Base-by-base conservation (phyloP, 2,888 invertebrate genomes). In the Drosophila colorata region DNA sequence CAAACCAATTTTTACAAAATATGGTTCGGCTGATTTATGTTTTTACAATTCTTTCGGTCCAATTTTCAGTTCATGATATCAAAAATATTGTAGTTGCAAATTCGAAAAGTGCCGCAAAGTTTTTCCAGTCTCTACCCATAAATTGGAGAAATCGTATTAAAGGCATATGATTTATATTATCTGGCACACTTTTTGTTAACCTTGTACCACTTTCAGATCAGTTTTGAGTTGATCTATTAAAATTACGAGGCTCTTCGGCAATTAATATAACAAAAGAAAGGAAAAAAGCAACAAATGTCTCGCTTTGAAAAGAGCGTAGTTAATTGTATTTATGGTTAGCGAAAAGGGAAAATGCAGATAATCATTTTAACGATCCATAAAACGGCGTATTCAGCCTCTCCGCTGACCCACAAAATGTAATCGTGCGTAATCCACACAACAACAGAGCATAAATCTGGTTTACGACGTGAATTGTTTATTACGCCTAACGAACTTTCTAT, bases 401-500 rank as follows among this genome's bases (percentile, higher is more conserved):
- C n/a, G 58, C 46, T 79, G 80, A 79, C 86, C 87, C 61, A 86
- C 74, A 69, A 56, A 78, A 57, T 55, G 56, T 69, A 76, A 80
- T 83, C 84, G 67, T 83, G 80, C 73, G 80, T 80, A 78, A 74
- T 70, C 56, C 80, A 66, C 33, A 68, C 61, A 72, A 47, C 43
- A 31, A 66, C 16, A 61, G 33, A 61, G 38, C 51, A 52, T 48
- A 70, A 77, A 80, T 87, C 85, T 82, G 85, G 87, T 69, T 82
- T 81, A 69, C 66, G 74, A 81, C 87, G 75, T 82, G 82, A 75
- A 85, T 85, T 72, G 82, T 75, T 78, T 81, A 87, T 87, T 84
- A 87, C 72, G 87, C 75, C 85, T 81, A 82, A 82, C 60, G 69
- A 82, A 82, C 82, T 82, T 82, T 82, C 82, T 87, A 78, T 74